These are phyloP conservation scores for Oegoconia quadripuncta DNA, from an alignment of 2,888 invertebrate genomes.

Conservation along the genomic window DNA sequence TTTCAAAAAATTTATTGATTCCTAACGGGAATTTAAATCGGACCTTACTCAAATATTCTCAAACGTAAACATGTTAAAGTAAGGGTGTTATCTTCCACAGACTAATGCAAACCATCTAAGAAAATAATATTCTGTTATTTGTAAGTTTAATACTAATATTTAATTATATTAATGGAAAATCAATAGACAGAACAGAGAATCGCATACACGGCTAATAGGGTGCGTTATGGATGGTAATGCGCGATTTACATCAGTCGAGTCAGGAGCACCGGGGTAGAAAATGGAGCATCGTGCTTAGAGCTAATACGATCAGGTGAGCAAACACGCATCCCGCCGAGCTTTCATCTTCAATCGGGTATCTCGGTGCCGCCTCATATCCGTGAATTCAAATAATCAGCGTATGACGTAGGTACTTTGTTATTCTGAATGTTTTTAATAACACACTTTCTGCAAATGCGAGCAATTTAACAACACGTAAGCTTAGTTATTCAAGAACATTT, in stretches of 20 bases:
- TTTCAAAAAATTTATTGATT: too few species aligned
- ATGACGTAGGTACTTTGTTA: neutral
- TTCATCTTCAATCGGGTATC: slow-evolving; percentile 74
- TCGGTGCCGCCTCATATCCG: slow-evolving; percentile 28
- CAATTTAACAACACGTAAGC: neutral
- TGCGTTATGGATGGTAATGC: slow-evolving; percentile 55
- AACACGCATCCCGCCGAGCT: slow-evolving; percentile 64
- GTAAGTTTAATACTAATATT: neutral
- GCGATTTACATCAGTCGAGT: slow-evolving; percentile 68
- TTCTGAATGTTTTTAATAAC: neutral
- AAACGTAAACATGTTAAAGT: too few species aligned
- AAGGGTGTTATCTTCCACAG: too few species aligned
- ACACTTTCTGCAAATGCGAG: neutral
- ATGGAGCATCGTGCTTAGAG: slow-evolving; percentile 68
- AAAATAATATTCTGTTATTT: too few species aligned
- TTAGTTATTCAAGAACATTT: neutral
- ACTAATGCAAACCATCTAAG: too few species aligned
- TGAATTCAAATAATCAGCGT: slow-evolving; percentile 16
- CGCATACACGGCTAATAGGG: slow-evolving; percentile 57
- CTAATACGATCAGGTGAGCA: slow-evolving; percentile 76
- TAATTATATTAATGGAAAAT: slow-evolving; percentile 37
- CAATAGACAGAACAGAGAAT: slow-evolving; percentile 40
- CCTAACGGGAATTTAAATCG: too few species aligned
- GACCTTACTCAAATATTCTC: too few species aligned
- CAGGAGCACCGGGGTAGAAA: slow-evolving; percentile 65